phyloP scores from a whole-genome alignment of 2,113 vertebrate genomes.

The Psilopsiagon aurifrons region DNA sequence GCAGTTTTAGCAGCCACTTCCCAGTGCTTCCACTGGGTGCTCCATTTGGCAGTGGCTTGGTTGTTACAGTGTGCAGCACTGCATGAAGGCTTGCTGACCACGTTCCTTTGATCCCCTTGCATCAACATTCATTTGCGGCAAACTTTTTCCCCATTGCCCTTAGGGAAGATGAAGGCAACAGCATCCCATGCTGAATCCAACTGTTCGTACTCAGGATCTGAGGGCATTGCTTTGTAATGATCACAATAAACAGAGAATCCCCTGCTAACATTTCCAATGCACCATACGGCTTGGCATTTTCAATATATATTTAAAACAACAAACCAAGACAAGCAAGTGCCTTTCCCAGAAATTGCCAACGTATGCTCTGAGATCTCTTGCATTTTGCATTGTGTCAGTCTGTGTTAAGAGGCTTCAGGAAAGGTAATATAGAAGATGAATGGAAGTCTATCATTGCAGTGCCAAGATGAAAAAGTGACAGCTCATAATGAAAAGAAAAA shows the following conservation, averaged over 20 bases:
- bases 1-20: not conserved
- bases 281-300: slow-evolving; percentile 41
- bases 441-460: slow-evolving; percentile 85
- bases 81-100: not conserved
- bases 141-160: slow-evolving; percentile 32
- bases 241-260: slow-evolving; percentile 49
- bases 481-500: slow-evolving; percentile 90
- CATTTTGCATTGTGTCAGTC: slow-evolving; percentile 84
- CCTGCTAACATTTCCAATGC: slow-evolving; percentile 48
- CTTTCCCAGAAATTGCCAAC: slow-evolving; percentile 74
- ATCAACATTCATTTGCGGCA: not conserved
- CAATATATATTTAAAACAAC: slow-evolving; percentile 81
- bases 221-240: slow-evolving; percentile 11
- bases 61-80: not conserved
- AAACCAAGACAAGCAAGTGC: slow-evolving; percentile 64
- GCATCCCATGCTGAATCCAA: not conserved
- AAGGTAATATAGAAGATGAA: slow-evolving; percentile 87
- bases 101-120: not conserved
- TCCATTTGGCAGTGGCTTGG: not conserved
- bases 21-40: not conserved
- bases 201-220: not conserved
- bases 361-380: slow-evolving; percentile 74
- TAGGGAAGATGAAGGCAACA: slow-evolving; percentile 20
- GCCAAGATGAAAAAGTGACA: slow-evolving; percentile 89
- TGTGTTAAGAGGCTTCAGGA: slow-evolving; percentile 83